A percentile compares a stretch with the other conserved stretches of the same genome.
phyloP scores from a whole-genome alignment of 1,140 invertebrate genomes.

The Parasteatoda tepidariorum region DNA sequence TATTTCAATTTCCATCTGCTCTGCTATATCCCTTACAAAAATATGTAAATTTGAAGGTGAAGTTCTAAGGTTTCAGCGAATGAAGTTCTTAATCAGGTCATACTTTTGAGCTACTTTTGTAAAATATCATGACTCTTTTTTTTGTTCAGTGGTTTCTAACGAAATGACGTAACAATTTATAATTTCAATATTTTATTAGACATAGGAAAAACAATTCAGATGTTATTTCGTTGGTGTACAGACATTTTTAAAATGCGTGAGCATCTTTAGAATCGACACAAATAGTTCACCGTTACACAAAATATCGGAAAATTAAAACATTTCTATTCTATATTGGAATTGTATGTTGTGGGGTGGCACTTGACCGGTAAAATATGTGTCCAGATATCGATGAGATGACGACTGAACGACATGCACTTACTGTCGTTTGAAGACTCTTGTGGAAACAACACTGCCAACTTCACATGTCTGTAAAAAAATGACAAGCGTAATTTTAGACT shows the following conservation, averaged over 20 bases:
- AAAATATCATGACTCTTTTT: not conserved
- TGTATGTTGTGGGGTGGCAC: not conserved
- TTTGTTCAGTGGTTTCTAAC: not conserved
- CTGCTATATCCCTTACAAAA: no score
- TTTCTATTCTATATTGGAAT: not conserved
- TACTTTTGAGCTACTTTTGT: no score
- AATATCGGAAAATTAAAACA: conserved; percentile 1
- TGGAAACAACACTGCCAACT: conserved; percentile 31
- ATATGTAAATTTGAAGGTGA: no score
- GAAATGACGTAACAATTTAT: not conserved
- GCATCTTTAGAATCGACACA: conserved; percentile 19
- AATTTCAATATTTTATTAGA: not conserved
- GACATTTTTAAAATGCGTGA: not conserved
- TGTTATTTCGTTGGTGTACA: not conserved
- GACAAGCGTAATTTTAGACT: no score
- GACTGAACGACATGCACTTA: not conserved
- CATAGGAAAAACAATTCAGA: not conserved
- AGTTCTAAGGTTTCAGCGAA: no score
- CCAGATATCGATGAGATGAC: conserved; percentile 5
- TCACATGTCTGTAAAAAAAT: conserved; percentile 27
- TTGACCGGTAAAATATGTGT: conserved; percentile 16
- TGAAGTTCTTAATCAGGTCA: not conserved
- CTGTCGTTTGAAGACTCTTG: conserved; percentile 39
- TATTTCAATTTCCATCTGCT: no score
- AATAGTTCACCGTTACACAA: conserved; percentile 8